Conservation (phyloP, 2,888 invertebrate species). For the Muscina levida region DNA sequence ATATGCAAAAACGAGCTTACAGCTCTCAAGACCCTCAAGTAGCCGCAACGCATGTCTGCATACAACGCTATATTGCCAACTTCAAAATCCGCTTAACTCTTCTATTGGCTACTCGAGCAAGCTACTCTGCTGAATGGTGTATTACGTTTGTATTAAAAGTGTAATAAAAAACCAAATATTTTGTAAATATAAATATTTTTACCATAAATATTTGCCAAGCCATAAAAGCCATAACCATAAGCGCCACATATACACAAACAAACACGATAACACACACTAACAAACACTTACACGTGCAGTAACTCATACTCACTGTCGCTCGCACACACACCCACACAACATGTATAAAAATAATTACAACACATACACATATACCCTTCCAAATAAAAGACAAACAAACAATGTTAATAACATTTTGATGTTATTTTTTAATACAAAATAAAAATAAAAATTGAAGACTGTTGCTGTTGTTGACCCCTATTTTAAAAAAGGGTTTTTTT, state of each 20-base stretch:
- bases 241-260: not conserved
- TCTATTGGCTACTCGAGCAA: too few relatives aligned
- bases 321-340: not conserved
- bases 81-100: too few relatives aligned
- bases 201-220: conserved; percentile 5
- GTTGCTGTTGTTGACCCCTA: not conserved
- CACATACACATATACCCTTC: not conserved
- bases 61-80: too few relatives aligned
- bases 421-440: conserved; percentile 5
- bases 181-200: conserved; percentile 22
- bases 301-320: not conserved
- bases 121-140: not conserved
- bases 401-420: conserved; percentile 30
- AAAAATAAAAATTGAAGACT: too few relatives aligned
- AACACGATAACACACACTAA: not conserved
- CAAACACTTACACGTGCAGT: not conserved
- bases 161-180: not conserved
- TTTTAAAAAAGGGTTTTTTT: not conserved
- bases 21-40: too few relatives aligned
- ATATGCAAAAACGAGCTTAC: too few relatives aligned
- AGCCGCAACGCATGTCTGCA: too few relatives aligned
- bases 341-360: conserved; percentile 2
- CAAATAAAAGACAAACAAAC: not conserved
- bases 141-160: not conserved
- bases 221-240: not conserved